Percentiles rank a stretch among this genome's conserved stretches.
Evolutionary conservation across 2,888 invertebrate genomes (phyloP).

Genomic region (Lasioglossum morio): DNA sequence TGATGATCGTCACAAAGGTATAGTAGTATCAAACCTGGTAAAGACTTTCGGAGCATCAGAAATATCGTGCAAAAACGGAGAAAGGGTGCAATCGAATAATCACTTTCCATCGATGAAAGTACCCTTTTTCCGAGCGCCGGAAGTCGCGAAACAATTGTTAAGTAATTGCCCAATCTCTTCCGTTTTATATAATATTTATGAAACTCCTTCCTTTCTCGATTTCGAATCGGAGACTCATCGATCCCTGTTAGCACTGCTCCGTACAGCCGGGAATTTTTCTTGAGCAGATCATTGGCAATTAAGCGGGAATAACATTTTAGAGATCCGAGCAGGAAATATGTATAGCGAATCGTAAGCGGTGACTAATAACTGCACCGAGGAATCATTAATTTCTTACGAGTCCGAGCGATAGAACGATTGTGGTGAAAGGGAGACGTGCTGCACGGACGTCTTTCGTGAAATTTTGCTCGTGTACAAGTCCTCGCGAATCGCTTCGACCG

Average conservation of each 20-base stretch:
- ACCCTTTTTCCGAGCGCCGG: neutral
- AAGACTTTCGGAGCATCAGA: neutral
- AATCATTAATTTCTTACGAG: slow-evolving; percentile 18
- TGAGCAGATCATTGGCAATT: neutral
- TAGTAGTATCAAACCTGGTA: too few species aligned
- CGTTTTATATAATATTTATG: slow-evolving; percentile 35
- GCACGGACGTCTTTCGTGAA: neutral
- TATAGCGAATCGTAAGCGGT: neutral
- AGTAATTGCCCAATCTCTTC: slow-evolving; percentile 37
- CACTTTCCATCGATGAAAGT: slow-evolving; percentile 41
- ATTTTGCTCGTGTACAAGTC: neutral
- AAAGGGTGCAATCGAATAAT: neutral
- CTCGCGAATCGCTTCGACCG: neutral
- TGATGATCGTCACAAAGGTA: too few species aligned
- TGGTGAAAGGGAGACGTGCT: slow-evolving; percentile 35
- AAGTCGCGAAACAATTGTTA: slow-evolving; percentile 33
- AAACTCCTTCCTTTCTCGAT: slow-evolving; percentile 13
- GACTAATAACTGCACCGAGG: slow-evolving; percentile 35
- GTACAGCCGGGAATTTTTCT: neutral
- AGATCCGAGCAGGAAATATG: neutral
- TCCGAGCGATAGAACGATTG: slow-evolving; percentile 19
- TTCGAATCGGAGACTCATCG: slow-evolving; percentile 21
- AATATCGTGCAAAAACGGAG: neutral
- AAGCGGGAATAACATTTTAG: neutral
- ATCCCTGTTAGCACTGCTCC: slow-evolving; percentile 28